phyloP scores from a whole-genome alignment of 2,888 invertebrate genomes.

The Drosophila mulleri region DNA sequence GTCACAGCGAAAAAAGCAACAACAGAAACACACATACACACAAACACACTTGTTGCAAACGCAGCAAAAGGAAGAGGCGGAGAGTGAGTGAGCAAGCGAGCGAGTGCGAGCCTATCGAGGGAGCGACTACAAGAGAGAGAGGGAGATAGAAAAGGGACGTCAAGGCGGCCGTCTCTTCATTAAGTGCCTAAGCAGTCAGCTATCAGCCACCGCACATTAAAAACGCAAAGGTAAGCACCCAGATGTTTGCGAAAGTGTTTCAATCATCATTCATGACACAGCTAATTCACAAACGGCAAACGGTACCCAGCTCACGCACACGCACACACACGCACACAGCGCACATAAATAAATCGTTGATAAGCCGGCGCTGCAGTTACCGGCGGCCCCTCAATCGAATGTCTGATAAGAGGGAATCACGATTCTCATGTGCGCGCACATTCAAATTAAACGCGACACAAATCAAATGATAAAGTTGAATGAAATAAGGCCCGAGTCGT shows the following conservation, averaged over 20 bases:
- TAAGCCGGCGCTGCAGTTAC: constrained; percentile 65
- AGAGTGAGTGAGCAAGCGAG: constrained; percentile 6
- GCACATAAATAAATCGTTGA: constrained; percentile 42
- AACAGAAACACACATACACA: constrained; percentile 12
- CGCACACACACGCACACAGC: constrained; percentile 8
- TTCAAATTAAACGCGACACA: constrained; percentile 73
- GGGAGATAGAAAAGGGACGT: constrained; percentile 23
- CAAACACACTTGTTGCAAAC: constrained; percentile 69
- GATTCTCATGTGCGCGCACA: constrained; percentile 72
- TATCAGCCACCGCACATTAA: constrained; percentile 63
- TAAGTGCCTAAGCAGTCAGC: constrained; percentile 67
- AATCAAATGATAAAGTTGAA: constrained; percentile 65
- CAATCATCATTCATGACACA: constrained; percentile 57
- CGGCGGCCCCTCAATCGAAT: constrained; percentile 51
- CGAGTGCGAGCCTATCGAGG: background rate
- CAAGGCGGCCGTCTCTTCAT: constrained; percentile 40
- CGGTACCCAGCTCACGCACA: constrained; percentile 47
- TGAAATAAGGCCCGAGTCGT: constrained; percentile 40
- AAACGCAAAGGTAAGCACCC: constrained; percentile 67
- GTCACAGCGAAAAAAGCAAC: constrained; percentile 39
- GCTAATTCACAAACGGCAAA: constrained; percentile 45
- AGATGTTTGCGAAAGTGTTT: constrained; percentile 43
- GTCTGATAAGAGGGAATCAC: constrained; percentile 75
- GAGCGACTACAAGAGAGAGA: constrained; percentile 5
- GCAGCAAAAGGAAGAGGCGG: constrained; percentile 46